Percentiles rank a stretch among this genome's conserved stretches.
These are phyloP conservation scores for Cololabis saira DNA, from an alignment of 2,113 vertebrate species.

Conservation along the genomic window DNA sequence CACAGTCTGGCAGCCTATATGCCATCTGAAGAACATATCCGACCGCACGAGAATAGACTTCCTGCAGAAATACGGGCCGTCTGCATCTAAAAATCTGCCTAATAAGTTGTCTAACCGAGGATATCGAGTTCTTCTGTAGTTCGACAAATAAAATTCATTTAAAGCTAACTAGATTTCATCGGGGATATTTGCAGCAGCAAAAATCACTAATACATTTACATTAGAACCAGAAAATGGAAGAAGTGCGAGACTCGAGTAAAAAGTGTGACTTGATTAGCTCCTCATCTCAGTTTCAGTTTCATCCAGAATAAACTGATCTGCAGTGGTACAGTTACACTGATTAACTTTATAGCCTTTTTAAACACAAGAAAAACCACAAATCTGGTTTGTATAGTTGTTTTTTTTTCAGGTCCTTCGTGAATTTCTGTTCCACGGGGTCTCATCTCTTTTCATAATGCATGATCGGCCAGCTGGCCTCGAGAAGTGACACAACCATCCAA, in stretches of 20 bases:
- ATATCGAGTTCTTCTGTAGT: not conserved
- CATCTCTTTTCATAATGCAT: not conserved
- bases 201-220: not conserved
- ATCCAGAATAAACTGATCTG: too few relatives aligned
- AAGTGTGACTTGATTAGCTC: not conserved
- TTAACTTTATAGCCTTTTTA: not conserved
- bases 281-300: too few relatives aligned
- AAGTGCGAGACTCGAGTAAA: not conserved
- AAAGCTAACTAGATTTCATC: not conserved
- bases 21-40: conserved; percentile 1
- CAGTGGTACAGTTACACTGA: too few relatives aligned
- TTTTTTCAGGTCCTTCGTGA: not conserved
- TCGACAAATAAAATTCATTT: not conserved
- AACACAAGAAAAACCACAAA: conserved; percentile 11
- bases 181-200: not conserved
- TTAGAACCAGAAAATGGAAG: too few relatives aligned
- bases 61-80: not conserved
- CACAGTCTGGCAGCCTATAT: conserved; percentile 2
- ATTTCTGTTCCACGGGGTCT: not conserved
- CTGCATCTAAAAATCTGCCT: too few relatives aligned
- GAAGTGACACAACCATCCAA: conserved; percentile 12
- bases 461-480: conserved; percentile 41
- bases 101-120: not conserved
- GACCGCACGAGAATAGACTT: conserved; percentile 4
- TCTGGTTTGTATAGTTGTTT: conserved; percentile 38